Percentiles rank a stretch among this genome's conserved stretches.
These are phyloP conservation scores for Pangasianodon gigas DNA, from an alignment of 2,113 vertebrate genomes.

Conservation along the genomic window DNA sequence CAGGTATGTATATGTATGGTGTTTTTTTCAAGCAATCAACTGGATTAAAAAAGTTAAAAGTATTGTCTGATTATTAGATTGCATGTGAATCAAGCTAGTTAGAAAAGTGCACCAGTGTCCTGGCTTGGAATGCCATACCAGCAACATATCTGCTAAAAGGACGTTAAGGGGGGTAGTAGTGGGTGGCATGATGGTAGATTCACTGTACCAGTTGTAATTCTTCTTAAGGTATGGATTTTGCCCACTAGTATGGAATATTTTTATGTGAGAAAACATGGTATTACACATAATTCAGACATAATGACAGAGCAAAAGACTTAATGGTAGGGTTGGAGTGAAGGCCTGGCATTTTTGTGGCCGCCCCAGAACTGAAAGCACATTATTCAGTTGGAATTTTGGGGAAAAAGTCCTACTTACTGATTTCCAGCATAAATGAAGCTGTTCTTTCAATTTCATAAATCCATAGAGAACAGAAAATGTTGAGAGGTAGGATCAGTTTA, in stretches of 20 bases:
- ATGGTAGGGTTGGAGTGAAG: background rate
- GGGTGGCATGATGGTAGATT: background rate
- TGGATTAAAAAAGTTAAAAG: too few relatives aligned
- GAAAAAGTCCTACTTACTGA: background rate
- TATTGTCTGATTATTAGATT: too few relatives aligned
- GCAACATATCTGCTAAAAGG: background rate
- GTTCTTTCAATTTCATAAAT: background rate
- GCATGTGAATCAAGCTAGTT: background rate
- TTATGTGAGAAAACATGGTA: background rate
- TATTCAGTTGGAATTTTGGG: background rate
- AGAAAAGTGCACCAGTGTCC: background rate
- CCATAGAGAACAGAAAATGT: background rate
- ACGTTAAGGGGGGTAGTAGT: background rate
- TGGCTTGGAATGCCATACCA: background rate
- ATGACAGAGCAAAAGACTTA: background rate
- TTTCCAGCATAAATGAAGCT: background rate
- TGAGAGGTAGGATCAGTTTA: background rate
- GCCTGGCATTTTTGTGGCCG: background rate
- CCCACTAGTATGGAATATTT: background rate
- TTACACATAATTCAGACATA: background rate
- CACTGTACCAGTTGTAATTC: background rate
- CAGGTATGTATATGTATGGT: too few relatives aligned
- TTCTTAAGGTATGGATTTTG: background rate
- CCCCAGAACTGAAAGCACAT: background rate
- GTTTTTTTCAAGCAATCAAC: too few relatives aligned